Conservation (phyloP, 2,113 vertebrate species). For the Sitta europaea region DNA sequence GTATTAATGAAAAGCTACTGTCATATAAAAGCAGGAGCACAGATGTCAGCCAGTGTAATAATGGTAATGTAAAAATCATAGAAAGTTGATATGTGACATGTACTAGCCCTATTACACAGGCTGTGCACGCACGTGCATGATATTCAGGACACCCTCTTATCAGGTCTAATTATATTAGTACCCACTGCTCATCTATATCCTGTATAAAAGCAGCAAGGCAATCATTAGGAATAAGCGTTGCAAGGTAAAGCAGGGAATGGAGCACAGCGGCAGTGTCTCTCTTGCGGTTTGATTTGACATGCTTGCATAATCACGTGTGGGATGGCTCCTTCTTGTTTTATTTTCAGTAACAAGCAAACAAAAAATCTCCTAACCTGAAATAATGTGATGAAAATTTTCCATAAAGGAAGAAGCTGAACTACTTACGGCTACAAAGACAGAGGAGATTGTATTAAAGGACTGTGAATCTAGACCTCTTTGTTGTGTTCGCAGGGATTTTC, state of each 20-base stretch:
- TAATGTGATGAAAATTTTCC: slow-evolving; percentile 9
- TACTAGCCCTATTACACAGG: background rate
- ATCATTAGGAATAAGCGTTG: slow-evolving; percentile 1
- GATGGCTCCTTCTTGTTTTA: background rate
- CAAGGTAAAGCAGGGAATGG: background rate
- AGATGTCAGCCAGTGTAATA: slow-evolving; percentile 1
- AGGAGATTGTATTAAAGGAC: slow-evolving; percentile 47
- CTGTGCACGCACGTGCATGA: background rate
- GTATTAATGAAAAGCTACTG: background rate
- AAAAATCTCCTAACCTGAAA: background rate
- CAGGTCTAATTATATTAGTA: slow-evolving; percentile 57
- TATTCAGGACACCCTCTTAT: slow-evolving; percentile 45
- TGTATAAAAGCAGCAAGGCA: slow-evolving; percentile 36
- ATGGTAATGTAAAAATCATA: slow-evolving; percentile 36
- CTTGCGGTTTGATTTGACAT: background rate
- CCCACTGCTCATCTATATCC: slow-evolving; percentile 34
- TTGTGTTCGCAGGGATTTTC: slow-evolving; percentile 71
- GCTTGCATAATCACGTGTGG: background rate
- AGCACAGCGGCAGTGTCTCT: background rate
- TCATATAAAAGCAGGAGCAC: background rate
- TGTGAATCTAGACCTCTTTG: slow-evolving; percentile 60
- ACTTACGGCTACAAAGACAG: slow-evolving; percentile 28
- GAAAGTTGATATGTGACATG: slow-evolving; percentile 19
- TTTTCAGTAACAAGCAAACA: background rate
- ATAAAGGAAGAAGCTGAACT: slow-evolving; percentile 30